Evolutionary conservation across 2,888 invertebrate species (phyloP), one percentile per base, ranked within the genome.

Genomic region (Steromphala cineraria): DNA sequence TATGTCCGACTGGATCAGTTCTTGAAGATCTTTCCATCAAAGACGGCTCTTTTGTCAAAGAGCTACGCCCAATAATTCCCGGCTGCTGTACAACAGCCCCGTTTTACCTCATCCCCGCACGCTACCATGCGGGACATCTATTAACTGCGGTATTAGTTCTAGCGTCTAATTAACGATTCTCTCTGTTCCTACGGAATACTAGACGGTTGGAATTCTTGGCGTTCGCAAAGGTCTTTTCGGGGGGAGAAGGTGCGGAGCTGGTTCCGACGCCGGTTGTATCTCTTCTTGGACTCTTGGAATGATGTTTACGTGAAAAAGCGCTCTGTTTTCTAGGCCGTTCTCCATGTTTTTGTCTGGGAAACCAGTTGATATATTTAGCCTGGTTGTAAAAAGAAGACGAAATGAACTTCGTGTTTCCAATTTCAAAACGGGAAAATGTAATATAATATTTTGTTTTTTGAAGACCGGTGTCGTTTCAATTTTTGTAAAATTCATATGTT

Each of bases 1-100:
- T 28, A 62, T 17, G 62, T 10, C 28, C 28, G 24, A 15, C 28
- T 28, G 28, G 24, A 28, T 31, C 24, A 62, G 15, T 62, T 31
- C 28, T 21, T 1, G 15, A 28, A 24, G 28, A 28, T 17, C 28
- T 31, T 62, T 62, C 28, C 17, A 62, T 62, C 28, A 62, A 28
- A 71, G 71, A 36, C 19, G 31, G 71, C n/a, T 71, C 71, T 71
- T 71, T 71, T 71, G 71, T 71, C 36, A 71, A 40, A 71, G 71
- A 31, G 71, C 28, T 40, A 71, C 71, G 71, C 40, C 71, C 71
- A 31, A 71, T 71, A 71, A 62, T 71, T 71, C 36, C 71, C 17
- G 4, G 71, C 10, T 19, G 10, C 19, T 19, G 71, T 19, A 19
- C 28, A 17, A 8, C 36, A 40, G 28, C 71, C n/a, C 71, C 71